Evolutionary conservation across 2,113 vertebrate genomes (phyloP), one percentile per base, ranked within the genome.

Genomic region (Sarotherodon lohbergeri): DNA sequence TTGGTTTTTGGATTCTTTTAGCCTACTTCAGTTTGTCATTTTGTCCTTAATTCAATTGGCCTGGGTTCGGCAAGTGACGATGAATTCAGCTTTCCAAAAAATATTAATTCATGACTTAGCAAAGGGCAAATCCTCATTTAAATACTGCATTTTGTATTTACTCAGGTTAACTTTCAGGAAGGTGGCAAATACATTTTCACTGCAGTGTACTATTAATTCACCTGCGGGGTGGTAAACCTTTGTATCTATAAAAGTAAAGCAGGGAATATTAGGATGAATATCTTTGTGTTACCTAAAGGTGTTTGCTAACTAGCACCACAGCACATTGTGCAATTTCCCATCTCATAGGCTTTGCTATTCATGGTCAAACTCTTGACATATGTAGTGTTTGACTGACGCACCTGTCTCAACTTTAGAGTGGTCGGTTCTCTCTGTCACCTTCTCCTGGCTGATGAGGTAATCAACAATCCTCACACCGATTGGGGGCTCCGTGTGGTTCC

Each of bases 381-480:
- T 36, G 19, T 6, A 11, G 16, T 4, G 83, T 27, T 78, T 6
- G 57, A 41, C 46, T 9, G 57, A 89, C 71, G 91, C 93, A 99
- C 99, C 99, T 91, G 98, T 98, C 94, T 99, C 99, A 83, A 99
- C 97, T 95, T 99, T 99, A 55, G 98, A 99, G 96, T 99, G 98
- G 94, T 99, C 99, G 81, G 97, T 97, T 83, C 98, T 97, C 92
- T 99, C 98, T 0, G 98, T 98, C 95, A 99, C 98, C 88, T 99
- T 99, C 96, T 99, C 99, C 87, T 99, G 98, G 43, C 98, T 98
- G 87, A 99, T 97, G 93, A 99, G 98, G 92, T 99, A 99, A 95
- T 99, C 98, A 0, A 98, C 97, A 1, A 99, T 97, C 83, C 98
- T 97, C 50, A 98, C 98, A 5, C 99, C 99, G 0, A 99, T 99